A percentile compares a stretch with the other conserved stretches of the same genome.
Evolutionary conservation across 2,888 invertebrate genomes (phyloP).

Genomic region (Cerastis leucographa): DNA sequence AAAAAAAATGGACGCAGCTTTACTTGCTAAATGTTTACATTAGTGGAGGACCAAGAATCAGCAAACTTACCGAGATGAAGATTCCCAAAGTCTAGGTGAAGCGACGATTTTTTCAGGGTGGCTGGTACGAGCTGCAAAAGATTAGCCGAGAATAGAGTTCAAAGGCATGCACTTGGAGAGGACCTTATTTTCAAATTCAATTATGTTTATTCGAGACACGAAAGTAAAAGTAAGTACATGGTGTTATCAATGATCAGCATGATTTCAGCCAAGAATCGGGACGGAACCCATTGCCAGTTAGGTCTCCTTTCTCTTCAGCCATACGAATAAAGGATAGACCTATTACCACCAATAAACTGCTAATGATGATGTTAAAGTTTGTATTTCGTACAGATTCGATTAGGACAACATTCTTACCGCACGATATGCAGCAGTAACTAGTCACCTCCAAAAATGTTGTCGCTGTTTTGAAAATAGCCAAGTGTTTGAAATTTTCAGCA

Average conservation of each 20-base stretch:
- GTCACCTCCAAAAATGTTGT: conserved; percentile 45
- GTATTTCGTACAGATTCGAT: background rate
- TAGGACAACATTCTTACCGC: conserved; percentile 19
- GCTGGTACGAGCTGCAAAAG: background rate
- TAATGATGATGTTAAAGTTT: background rate
- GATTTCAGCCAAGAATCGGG: background rate
- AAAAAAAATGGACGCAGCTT: background rate
- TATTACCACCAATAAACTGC: conserved; percentile 2
- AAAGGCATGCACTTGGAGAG: background rate
- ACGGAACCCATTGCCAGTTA: too few relatives aligned
- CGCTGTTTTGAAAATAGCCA: conserved; percentile 49
- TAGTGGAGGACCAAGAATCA: background rate
- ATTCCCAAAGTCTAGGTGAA: background rate
- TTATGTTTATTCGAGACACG: too few relatives aligned
- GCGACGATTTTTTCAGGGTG: background rate
- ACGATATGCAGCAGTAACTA: conserved; percentile 7
- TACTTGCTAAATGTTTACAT: background rate
- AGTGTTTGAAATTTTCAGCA: conserved; percentile 55
- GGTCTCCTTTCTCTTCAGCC: background rate
- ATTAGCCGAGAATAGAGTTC: background rate
- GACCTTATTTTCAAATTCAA: too few relatives aligned
- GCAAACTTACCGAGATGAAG: background rate
- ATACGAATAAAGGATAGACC: too few relatives aligned
- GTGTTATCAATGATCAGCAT: too few relatives aligned
- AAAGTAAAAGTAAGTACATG: too few relatives aligned